Evolutionary conservation across 1,140 invertebrate species (phyloP).

Genomic region (Nephila pilipes): DNA sequence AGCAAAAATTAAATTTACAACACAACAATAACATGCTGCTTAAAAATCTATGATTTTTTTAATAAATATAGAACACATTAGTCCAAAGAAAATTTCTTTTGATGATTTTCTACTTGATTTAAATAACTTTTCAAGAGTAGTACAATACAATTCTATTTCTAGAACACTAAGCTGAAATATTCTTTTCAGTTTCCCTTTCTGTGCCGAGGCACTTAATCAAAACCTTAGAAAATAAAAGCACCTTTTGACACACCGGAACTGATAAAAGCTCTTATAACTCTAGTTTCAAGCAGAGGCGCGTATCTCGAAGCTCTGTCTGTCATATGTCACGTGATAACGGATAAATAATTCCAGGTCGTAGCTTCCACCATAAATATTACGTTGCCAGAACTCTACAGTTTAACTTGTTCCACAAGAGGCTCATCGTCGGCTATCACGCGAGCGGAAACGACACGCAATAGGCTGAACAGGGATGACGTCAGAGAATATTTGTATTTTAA

Average conservation of each 20-base stretch:
- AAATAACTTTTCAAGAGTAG: background rate
- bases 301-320: slow-evolving; percentile 3
- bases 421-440: background rate
- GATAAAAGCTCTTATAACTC: slow-evolving; percentile 25
- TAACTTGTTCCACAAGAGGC: slow-evolving; percentile 5
- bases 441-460: background rate
- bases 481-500: background rate
- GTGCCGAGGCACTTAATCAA: background rate
- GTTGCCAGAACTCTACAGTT: background rate
- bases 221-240: background rate
- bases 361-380: slow-evolving; percentile 5
- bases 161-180: background rate
- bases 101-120: background rate
- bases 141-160: background rate
- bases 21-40: too few relatives aligned
- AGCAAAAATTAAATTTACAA: too few relatives aligned
- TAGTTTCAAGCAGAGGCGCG: background rate
- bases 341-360: slow-evolving; percentile 19
- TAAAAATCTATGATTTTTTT: background rate
- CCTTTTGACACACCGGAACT: slow-evolving; percentile 20
- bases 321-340: slow-evolving; percentile 10
- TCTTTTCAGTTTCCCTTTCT: background rate
- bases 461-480: background rate
- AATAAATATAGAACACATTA: background rate
- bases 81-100: background rate